Base-by-base conservation (phyloP, 2,888 invertebrate species). In the Caenorhabditis angaria region DNA sequence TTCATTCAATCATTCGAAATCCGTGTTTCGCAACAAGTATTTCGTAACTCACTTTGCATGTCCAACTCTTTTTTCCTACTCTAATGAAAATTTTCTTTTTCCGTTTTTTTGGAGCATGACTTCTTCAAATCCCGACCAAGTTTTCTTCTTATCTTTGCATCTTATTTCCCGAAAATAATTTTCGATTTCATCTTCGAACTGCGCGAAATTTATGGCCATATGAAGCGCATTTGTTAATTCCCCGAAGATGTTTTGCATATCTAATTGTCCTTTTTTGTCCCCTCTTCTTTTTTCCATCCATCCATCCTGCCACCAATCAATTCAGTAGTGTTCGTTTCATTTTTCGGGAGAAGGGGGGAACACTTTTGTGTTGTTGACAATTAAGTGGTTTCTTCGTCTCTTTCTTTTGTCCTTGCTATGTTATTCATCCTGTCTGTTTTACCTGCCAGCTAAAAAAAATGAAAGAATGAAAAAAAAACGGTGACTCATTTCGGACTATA, bases 1-100 rank as follows among this genome's bases (percentile, higher is more conserved):
- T 50, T 63, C 64, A 70, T 70, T 70, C 70, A 75, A 59, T 65
- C 68, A 65, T 64, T 65, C 63, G 64, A 67, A 67, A 67, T 66
- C 60, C 47, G 55, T 41, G 55, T 50, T 50, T 50, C 50, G 50
- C 22, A 50, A 50, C 22, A 24, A 24, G 22, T 50, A 20, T 50
- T 50, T 50, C 50, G 50, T 50, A 50, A 50, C 50, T 22, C 2
- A 4, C 10, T 14, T 20, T 50, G n/a, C n/a, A 18, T 4, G 22
- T 22, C 22, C 22, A 22, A n/a, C 5, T 50, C 10, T 24, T 50
- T 50, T 50, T 14, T 18, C 3, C 14, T 41, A 3, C 18, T 41
- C 14, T 41, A 41, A 41, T 41, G 41, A 41, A 18, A 18, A 41
- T 41, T 18, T 32, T 41, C 41, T 12, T 41, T 41, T 41, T 41